These are phyloP conservation scores for Mormoops blainvillei DNA, from an alignment of 2,113 vertebrate species.

Conservation along the genomic window DNA sequence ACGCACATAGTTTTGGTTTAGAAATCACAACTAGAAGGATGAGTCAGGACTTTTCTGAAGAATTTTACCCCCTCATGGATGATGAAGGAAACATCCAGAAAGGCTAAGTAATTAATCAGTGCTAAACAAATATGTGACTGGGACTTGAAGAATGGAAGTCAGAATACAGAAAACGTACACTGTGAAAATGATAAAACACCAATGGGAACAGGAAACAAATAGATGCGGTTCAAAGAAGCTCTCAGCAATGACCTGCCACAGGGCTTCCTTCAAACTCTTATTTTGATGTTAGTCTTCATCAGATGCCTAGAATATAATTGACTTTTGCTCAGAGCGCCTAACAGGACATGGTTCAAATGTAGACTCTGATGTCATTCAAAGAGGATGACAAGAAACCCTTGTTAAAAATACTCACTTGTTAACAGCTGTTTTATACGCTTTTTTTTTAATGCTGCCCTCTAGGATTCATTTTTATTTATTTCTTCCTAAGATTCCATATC, in stretches of 20 bases:
- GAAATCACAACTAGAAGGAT: slow-evolving; percentile 44
- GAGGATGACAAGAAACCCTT: slow-evolving; percentile 54
- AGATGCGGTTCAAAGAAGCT: not conserved
- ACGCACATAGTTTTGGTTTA: not conserved
- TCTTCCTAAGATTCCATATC: slow-evolving; percentile 38
- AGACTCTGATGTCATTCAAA: slow-evolving; percentile 49
- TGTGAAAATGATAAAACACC: not conserved
- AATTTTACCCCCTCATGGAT: slow-evolving; percentile 39
- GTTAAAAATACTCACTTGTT: slow-evolving; percentile 64
- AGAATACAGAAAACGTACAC: not conserved
- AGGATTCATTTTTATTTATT: slow-evolving; percentile 69
- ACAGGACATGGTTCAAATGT: slow-evolving; percentile 40
- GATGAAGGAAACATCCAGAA: slow-evolving; percentile 48
- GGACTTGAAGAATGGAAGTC: slow-evolving; percentile 24
- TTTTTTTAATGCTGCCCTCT: slow-evolving; percentile 63
- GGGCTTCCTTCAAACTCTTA: not conserved
- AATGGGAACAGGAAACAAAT: not conserved
- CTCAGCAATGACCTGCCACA: not conserved
- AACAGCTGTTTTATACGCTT: slow-evolving; percentile 23
- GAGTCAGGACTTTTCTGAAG: not conserved
- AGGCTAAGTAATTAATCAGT: slow-evolving; percentile 44
- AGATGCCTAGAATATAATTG: slow-evolving; percentile 34
- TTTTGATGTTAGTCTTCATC: slow-evolving; percentile 37
- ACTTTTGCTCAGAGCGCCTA: slow-evolving; percentile 65
- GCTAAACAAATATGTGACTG: slow-evolving; percentile 41